Evolutionary conservation across 2,113 vertebrate genomes (phyloP).

Genomic region (Podocnemis expansa): DNA sequence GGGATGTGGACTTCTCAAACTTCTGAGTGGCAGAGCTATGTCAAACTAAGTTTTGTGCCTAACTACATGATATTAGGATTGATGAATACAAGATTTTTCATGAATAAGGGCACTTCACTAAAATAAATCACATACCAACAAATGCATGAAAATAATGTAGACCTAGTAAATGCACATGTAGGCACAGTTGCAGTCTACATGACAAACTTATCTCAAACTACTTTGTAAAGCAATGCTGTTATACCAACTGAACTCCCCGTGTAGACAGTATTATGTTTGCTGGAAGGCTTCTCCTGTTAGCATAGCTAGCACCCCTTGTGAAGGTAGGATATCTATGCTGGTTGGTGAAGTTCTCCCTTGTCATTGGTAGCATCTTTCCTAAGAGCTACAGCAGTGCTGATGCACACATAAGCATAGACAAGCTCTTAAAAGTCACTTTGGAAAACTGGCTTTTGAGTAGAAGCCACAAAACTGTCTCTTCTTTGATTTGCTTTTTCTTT

Average conservation of each 20-base stretch:
- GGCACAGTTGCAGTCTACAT: background rate
- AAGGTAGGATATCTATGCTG: background rate
- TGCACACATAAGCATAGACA: background rate
- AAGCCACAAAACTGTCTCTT: background rate
- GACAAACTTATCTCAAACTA: background rate
- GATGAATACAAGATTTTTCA: background rate
- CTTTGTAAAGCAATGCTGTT: background rate
- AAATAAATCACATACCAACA: accelerated
- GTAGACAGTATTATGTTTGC: background rate
- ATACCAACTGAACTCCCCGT: background rate
- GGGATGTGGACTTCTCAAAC: background rate
- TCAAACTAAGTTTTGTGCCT: background rate
- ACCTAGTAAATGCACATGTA: background rate
- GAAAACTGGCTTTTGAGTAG: background rate
- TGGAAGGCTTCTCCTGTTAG: background rate
- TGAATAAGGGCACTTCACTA: background rate
- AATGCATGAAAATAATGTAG: accelerated
- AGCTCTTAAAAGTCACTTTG: accelerated
- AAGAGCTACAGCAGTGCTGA: background rate
- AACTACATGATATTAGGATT: background rate
- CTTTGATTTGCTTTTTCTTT: background rate
- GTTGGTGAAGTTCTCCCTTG: background rate
- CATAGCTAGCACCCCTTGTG: background rate
- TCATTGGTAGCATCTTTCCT: background rate
- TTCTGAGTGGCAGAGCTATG: accelerated